These are phyloP conservation scores for Ammospiza caudacuta DNA, from an alignment of 2,113 vertebrate genomes.

Conservation along the genomic window DNA sequence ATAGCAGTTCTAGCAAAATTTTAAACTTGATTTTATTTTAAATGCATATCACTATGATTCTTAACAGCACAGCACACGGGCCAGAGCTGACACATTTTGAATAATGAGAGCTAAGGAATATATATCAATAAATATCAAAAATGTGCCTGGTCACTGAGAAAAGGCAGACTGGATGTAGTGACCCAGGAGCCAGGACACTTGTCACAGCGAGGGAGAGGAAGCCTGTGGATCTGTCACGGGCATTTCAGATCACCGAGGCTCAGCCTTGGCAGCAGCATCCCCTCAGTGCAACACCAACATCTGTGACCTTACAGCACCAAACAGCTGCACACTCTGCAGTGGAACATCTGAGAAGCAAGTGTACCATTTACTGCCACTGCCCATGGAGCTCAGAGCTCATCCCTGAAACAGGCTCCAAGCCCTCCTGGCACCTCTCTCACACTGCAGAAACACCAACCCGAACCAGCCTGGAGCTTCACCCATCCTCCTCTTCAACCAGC, in stretches of 20 bases:
- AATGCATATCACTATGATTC: neutral
- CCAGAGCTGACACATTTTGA: neutral
- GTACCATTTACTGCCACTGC: neutral
- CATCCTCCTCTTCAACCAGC: neutral
- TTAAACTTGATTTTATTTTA: neutral
- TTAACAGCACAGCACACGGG: neutral
- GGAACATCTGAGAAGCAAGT: neutral
- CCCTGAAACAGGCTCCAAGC: neutral
- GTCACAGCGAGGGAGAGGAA: neutral
- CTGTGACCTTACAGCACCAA: slow-evolving; percentile 22
- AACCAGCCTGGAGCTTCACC: neutral
- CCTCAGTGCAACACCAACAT: neutral
- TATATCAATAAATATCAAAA: neutral
- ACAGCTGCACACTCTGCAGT: slow-evolving; percentile 3
- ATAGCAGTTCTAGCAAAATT: neutral
- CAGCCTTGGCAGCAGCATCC: neutral
- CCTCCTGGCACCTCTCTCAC: neutral
- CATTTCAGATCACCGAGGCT: neutral
- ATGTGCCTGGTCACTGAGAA: neutral
- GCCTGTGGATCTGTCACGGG: neutral
- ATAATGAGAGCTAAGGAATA: neutral
- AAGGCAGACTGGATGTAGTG: neutral
- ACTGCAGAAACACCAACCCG: neutral
- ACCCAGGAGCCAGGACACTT: neutral
- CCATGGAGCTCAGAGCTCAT: neutral